Evolutionary conservation across 2,113 vertebrate genomes (phyloP).

Genomic region (Capreolus pygargus): DNA sequence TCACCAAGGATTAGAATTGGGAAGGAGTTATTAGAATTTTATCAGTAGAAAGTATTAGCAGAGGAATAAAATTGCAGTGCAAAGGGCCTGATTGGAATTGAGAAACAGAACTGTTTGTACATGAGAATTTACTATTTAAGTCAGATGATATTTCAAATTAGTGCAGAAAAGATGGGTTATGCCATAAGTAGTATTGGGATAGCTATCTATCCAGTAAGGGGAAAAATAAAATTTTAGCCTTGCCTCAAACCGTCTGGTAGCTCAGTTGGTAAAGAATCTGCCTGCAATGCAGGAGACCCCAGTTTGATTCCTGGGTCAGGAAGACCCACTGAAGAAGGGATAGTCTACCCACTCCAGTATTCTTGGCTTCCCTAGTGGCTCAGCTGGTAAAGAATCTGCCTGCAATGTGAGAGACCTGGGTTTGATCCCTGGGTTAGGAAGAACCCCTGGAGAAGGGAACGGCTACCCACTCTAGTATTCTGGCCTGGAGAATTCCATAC

Average conservation of each 20-base stretch:
- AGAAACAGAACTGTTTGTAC: neutral
- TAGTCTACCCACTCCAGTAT: neutral
- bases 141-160: neutral
- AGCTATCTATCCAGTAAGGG: neutral
- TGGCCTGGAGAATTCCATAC: neutral
- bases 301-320: neutral
- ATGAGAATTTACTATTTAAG: neutral
- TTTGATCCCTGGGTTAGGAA: neutral
- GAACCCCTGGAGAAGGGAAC: neutral
- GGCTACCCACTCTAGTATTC: neutral
- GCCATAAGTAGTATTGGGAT: neutral
- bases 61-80: neutral
- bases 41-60: neutral
- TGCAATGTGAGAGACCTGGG: neutral
- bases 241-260: neutral
- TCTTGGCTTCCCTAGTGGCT: neutral
- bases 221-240: neutral
- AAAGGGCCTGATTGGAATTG: neutral
- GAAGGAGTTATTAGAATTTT: slow-evolving; percentile 15
- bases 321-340: neutral
- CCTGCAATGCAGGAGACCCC: neutral
- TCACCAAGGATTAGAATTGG: neutral
- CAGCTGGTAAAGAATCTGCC: neutral
- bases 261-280: neutral
- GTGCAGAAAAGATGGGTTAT: neutral